Evolutionary conservation across 23 tunicate species (phyloP).

Genomic region (Halocynthia aurantium): DNA sequence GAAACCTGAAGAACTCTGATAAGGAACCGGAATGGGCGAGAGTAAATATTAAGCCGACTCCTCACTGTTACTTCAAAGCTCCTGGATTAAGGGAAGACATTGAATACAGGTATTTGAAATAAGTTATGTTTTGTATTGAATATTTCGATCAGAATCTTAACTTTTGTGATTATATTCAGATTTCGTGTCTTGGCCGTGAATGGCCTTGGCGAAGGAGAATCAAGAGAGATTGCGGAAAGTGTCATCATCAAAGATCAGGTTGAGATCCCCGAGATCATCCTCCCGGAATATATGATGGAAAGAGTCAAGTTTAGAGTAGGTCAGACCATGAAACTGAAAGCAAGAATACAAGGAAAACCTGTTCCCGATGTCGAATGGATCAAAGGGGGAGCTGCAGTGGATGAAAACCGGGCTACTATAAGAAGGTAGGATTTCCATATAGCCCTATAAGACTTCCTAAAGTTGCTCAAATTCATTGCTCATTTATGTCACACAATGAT

Average conservation of each 20-base stretch:
- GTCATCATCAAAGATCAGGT: constrained; percentile 63
- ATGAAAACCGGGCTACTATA: constrained; percentile 4
- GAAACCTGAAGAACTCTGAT: not conserved
- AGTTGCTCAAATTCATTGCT: not conserved
- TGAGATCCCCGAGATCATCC: constrained; percentile 51
- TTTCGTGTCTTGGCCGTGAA: constrained; percentile 80
- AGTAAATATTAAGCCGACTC: constrained; percentile 41
- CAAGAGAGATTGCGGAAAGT: constrained; percentile 41
- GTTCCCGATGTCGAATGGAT: constrained; percentile 69
- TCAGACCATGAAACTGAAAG: constrained; percentile 63
- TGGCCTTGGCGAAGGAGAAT: constrained; percentile 75
- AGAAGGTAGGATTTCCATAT: not conserved
- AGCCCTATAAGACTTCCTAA: too few relatives aligned
- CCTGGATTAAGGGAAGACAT: constrained; percentile 65
- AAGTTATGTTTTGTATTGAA: not conserved
- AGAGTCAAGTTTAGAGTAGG: constrained; percentile 78
- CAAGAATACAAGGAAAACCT: constrained; percentile 75
- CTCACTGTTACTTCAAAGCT: constrained; percentile 36
- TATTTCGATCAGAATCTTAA: not conserved
- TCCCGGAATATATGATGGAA: constrained; percentile 51
- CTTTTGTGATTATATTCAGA: not conserved
- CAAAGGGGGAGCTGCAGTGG: constrained; percentile 55
- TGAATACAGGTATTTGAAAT: constrained; percentile 31
- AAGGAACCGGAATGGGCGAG: constrained; percentile 50
- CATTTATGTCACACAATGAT: not conserved